Evolutionary conservation across 2,113 vertebrate species (phyloP), one percentile per base, ranked within the genome.

Genomic region (Dipodomys ordii): DNA sequence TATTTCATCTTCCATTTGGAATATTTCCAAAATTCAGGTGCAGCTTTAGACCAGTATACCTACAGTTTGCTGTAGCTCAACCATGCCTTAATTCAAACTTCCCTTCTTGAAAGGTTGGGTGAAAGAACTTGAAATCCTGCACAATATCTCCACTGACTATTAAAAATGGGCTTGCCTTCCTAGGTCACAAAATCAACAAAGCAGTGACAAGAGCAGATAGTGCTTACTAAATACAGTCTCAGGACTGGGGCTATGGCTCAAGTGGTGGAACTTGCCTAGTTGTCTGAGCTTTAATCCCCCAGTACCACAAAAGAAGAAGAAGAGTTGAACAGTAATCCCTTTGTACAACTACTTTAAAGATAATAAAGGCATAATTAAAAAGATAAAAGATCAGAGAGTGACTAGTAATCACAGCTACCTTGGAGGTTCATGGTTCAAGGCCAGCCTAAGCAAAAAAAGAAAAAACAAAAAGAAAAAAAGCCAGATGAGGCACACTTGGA

Each of bases 81-180:
- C 30, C 28, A n/a, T 39, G 2, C 72, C 79, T 82, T 60, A 46
- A 80, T 32, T 30, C 3, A 68, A 35, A 30, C 12, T 73, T 83
- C n/a, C 46, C 20, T 84, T 78, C 73, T 62, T 92, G 8, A 94
- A 84, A 90, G 28, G 46, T 7, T 53, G 53, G 20, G 9, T 62
- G 4, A 8, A 84, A 87, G 80, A 92, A 7, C 27, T 49, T 87
- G 35, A 88, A 27, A 53, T 87, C 93, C 0, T 27, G n/a, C 30
- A 7, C 23, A 83, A 5, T 62, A 83, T 88, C 28, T 68, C 82
- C 35, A 79, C 12, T 67, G 82, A 32, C 27, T 46, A 69, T 67
- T 78, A n/a, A 35, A 83, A 83, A 16, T 22, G 82, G n/a, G 25
- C 82, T 95, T 77, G 62, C 27, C 83, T 94, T 94, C 67, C 72